Evolutionary conservation across 64 coral and sea anemone genomes (phyloP).

Genomic region (Dendrophyllia cribrosa): DNA sequence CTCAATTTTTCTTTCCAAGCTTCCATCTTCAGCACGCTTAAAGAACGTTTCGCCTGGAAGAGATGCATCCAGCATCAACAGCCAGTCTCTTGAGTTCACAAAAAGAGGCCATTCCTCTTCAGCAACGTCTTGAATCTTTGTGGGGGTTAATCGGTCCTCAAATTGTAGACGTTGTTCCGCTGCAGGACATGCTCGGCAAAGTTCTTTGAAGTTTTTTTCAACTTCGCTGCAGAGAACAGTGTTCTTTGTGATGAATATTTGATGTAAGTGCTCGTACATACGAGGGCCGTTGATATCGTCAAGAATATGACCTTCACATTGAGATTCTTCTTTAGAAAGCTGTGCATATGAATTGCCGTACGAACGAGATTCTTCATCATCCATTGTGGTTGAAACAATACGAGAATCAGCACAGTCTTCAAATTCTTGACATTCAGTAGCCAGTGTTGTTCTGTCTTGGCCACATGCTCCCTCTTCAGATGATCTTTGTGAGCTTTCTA

Average conservation of each 20-base stretch:
- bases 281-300: not conserved
- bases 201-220: constrained; percentile 94
- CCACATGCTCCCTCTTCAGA: not conserved
- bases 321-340: not conserved
- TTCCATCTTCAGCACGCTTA: constrained; percentile 77
- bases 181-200: constrained; percentile 71
- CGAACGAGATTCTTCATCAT: not conserved
- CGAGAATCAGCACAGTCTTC: not conserved
- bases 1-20: constrained; percentile 72
- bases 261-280: constrained; percentile 88
- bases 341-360: not conserved
- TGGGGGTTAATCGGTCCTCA: constrained; percentile 53
- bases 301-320: not conserved
- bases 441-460: not conserved
- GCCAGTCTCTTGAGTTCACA: constrained; percentile 88
- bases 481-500: not conserved
- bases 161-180: constrained; percentile 28
- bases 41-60: constrained; percentile 80
- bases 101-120: constrained; percentile 92
- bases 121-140: constrained; percentile 60
- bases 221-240: constrained; percentile 49
- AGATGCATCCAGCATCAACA: constrained; percentile 93
- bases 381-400: not conserved
- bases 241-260: constrained; percentile 88
- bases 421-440: not conserved